Conservation (phyloP, 1,140 invertebrate species). For the Cotesia glomerata region DNA sequence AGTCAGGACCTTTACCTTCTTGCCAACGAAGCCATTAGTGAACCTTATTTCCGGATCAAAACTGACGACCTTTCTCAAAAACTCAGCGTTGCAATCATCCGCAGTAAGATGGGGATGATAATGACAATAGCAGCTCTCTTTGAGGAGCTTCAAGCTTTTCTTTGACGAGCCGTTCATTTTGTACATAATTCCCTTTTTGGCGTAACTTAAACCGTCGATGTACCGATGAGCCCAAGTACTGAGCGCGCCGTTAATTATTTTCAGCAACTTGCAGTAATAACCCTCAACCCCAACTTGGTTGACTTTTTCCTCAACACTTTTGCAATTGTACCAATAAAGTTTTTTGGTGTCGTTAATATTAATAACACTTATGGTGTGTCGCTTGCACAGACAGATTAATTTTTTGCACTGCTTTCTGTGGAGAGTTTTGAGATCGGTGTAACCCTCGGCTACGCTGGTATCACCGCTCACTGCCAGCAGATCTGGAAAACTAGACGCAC, state of each 20-base stretch:
- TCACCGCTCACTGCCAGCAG: conserved; percentile 51
- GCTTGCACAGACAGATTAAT: conserved; percentile 56
- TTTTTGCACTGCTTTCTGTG: conserved; percentile 57
- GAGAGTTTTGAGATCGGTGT: conserved; percentile 51
- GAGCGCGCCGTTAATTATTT: conserved; percentile 53
- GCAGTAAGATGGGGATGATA: conserved; percentile 60
- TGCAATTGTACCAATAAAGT: conserved; percentile 59
- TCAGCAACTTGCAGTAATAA: conserved; percentile 56
- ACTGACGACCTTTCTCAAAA: conserved; percentile 61
- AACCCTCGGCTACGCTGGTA: conserved; percentile 34
- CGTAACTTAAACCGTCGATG: conserved; percentile 50
- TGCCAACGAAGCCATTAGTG: conserved; percentile 23
- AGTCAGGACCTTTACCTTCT: conserved; percentile 7
- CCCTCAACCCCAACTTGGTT: conserved; percentile 54
- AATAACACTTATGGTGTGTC: conserved; percentile 60
- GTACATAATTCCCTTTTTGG: conserved; percentile 54
- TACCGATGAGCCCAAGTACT: conserved; percentile 55
- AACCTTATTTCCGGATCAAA: conserved; percentile 34
- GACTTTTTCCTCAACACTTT: conserved; percentile 57
- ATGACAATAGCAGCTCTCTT: conserved; percentile 62
- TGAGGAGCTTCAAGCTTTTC: conserved; percentile 59
- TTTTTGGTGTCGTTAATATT: conserved; percentile 56
- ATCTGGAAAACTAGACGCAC: conserved; percentile 49
- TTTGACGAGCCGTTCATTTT: conserved; percentile 58
- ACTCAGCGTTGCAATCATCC: conserved; percentile 60